Conservation (phyloP, 2,797 vertebrate species). For the Halcyon badia region DNA sequence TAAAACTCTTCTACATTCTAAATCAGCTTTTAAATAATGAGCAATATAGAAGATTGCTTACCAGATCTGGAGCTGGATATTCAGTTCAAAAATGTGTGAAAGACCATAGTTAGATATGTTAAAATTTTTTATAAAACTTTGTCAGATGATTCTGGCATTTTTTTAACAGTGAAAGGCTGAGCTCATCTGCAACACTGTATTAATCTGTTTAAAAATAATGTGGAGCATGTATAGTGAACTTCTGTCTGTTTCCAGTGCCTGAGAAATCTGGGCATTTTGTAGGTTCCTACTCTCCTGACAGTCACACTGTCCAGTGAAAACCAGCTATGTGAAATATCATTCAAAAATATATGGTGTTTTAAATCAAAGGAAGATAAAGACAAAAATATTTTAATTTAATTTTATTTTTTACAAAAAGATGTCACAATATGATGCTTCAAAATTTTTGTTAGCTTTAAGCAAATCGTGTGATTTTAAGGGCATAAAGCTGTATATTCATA, state of each 20-base stretch:
- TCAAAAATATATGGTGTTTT: neutral
- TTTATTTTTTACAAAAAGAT: neutral
- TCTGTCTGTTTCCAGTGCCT: neutral
- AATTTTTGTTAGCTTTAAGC: neutral
- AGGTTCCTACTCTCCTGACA: neutral
- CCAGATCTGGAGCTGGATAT: neutral
- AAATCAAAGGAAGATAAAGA: neutral
- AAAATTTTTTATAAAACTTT: neutral
- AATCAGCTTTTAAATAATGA: neutral
- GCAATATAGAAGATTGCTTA: neutral
- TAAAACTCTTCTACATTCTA: neutral
- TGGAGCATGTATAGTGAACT: accelerated
- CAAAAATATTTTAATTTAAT: neutral
- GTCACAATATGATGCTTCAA: neutral
- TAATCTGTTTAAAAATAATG: neutral
- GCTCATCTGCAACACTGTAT: neutral
- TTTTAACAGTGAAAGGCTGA: neutral
- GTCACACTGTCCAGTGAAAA: neutral
- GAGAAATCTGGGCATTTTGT: neutral
- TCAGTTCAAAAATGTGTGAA: neutral
- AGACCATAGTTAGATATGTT: neutral
- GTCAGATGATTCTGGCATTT: neutral
- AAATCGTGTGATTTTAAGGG: neutral
- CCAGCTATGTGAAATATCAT: neutral
- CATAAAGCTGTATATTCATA: neutral